phyloP scores from a whole-genome alignment of 1,140 invertebrate genomes.

The Eriocheir sinensis region DNA sequence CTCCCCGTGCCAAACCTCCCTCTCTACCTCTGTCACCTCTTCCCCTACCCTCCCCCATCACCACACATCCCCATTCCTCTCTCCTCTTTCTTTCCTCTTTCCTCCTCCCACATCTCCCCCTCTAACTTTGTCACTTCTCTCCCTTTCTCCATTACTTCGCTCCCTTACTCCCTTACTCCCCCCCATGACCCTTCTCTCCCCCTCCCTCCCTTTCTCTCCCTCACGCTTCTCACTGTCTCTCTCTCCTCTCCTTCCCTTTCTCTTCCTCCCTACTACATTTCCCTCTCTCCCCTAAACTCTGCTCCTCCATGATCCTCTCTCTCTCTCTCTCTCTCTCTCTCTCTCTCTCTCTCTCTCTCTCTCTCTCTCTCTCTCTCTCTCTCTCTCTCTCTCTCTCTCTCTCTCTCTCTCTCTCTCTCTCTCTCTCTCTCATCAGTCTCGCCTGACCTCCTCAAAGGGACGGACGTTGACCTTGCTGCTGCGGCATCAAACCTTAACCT shows the following conservation, averaged over 20 bases:
- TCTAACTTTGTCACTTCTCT: background rate
- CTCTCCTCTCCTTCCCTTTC: background rate
- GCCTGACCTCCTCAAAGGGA: no score
- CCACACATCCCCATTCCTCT: background rate
- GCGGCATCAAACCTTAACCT: no score
- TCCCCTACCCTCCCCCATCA: no score
- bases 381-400: background rate
- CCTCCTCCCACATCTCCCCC: background rate
- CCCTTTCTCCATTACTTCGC: background rate
- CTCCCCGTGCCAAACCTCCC: no score
- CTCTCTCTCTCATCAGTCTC: background rate
- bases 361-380: background rate
- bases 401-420: background rate
- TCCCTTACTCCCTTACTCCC: background rate
- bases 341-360: background rate
- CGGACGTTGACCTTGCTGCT: no score
- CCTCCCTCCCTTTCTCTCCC: background rate
- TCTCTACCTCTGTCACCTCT: no score
- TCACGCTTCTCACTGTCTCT: background rate
- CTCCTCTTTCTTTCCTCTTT: no score
- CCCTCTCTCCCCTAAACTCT: background rate
- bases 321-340: background rate
- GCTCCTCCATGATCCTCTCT: background rate
- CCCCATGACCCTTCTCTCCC: background rate
- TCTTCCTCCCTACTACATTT: background rate